A percentile compares a stretch with the other conserved stretches of the same genome.
These are phyloP conservation scores for Proteles cristata DNA, from an alignment of 2,113 vertebrate genomes.

Conservation along the genomic window DNA sequence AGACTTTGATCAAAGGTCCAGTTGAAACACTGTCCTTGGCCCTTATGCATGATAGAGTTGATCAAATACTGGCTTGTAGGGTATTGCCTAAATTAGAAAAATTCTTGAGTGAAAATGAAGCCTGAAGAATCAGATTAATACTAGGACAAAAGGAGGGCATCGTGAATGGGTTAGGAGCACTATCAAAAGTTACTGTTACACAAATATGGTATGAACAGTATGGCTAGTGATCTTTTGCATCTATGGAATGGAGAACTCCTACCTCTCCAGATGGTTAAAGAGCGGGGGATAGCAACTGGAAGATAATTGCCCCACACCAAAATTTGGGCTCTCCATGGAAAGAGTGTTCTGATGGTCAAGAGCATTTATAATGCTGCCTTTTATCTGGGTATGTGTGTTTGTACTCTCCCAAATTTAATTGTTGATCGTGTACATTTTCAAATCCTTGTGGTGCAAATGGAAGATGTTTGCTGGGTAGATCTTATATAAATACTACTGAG, in stretches of 20 bases:
- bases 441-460: background rate
- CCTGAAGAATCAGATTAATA: background rate
- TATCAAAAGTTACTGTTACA: background rate
- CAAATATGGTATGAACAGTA: background rate
- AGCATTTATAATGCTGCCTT: background rate
- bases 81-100: background rate
- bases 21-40: background rate
- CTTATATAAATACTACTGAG: background rate
- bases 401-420: background rate
- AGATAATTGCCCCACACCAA: background rate
- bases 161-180: background rate
- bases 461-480: background rate
- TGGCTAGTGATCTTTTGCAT: background rate
- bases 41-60: background rate
- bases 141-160: background rate
- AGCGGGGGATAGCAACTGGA: background rate
- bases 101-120: background rate
- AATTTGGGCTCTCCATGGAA: background rate
- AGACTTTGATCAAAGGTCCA: background rate
- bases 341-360: background rate
- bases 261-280: background rate
- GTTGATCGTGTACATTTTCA: background rate
- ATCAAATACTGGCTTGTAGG: background rate
- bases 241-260: background rate
- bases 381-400: background rate